A percentile compares a stretch with the other conserved stretches of the same genome.
phyloP scores from a whole-genome alignment of 2,888 invertebrate species.

The Linnaemya tessellans region DNA sequence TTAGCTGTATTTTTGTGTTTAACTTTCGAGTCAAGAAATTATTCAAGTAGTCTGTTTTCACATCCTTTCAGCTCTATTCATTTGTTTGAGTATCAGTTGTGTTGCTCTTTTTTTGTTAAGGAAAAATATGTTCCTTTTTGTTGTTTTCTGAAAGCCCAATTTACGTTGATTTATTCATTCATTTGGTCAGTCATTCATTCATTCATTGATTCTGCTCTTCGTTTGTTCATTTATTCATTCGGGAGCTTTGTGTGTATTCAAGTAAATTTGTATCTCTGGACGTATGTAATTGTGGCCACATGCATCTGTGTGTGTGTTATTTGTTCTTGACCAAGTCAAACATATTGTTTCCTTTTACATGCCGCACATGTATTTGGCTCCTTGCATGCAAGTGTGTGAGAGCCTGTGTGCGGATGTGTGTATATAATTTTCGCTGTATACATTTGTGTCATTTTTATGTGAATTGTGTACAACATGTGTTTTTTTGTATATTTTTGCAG shows the following conservation, averaged over 20 bases:
- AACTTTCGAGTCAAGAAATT: neutral
- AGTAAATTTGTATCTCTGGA: neutral
- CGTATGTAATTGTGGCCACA: neutral
- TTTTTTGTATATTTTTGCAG: conserved; percentile 3
- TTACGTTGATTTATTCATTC: conserved; percentile 54
- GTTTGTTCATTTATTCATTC: conserved; percentile 41
- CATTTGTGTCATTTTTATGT: conserved; percentile 38
- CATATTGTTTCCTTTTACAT: conserved; percentile 45
- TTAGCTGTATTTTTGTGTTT: too few relatives aligned
- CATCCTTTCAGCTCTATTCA: neutral
- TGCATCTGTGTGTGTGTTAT: conserved; percentile 5
- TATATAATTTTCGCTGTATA: conserved; percentile 2
- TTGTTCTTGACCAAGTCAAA: conserved; percentile 51
- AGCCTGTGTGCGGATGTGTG: neutral
- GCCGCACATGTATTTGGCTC: neutral
- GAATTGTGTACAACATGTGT: conserved; percentile 46
- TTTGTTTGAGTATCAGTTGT: neutral
- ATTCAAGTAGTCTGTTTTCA: neutral
- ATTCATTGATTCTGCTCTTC: conserved; percentile 40
- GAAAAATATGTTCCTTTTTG: neutral
- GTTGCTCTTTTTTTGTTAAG: neutral
- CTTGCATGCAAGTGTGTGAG: neutral
- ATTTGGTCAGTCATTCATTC: conserved; percentile 33
- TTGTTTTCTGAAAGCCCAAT: conserved; percentile 7
- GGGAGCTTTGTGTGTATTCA: neutral